Conservation (phyloP, 2,888 invertebrate genomes). For the Magallana nippona region DNA sequence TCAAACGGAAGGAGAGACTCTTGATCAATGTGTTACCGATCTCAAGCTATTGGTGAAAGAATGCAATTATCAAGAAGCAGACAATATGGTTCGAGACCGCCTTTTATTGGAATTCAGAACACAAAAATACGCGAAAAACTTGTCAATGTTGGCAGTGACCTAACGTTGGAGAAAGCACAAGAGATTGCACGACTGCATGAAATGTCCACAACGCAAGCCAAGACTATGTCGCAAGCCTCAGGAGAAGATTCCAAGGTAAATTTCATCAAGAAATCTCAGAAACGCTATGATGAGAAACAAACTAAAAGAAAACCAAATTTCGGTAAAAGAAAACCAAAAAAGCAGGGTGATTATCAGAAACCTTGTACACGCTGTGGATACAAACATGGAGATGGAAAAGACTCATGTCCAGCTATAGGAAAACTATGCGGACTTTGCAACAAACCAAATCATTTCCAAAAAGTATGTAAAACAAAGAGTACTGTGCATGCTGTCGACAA, state of each 20-base stretch:
- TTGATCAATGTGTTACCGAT: slow-evolving; percentile 56
- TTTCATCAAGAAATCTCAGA: not conserved
- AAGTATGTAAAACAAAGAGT: too few species aligned
- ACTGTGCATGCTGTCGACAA: too few species aligned
- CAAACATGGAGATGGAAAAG: not conserved
- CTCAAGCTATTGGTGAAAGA: slow-evolving; percentile 43
- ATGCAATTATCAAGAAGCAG: slow-evolving; percentile 15
- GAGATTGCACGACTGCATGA: slow-evolving; percentile 48
- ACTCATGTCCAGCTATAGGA: too few species aligned
- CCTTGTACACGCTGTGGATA: slow-evolving; percentile 32
- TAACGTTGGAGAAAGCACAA: slow-evolving; percentile 48
- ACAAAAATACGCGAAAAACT: slow-evolving; percentile 52
- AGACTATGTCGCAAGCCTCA: slow-evolving; percentile 37
- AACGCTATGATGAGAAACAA: not conserved
- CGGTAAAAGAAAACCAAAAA: not conserved
- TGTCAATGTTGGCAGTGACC: slow-evolving; percentile 49
- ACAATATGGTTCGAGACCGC: slow-evolving; percentile 42
- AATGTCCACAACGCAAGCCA: slow-evolving; percentile 43
- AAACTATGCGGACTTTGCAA: too few species aligned
- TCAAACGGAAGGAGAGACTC: slow-evolving; percentile 48
- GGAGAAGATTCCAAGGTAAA: not conserved
- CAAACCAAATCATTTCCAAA: too few species aligned
- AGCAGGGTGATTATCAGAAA: not conserved
- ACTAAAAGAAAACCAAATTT: not conserved
- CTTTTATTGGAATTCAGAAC: slow-evolving; percentile 49